Base-by-base conservation (phyloP, 2,797 vertebrate species). In the Poecilia picta region DNA sequence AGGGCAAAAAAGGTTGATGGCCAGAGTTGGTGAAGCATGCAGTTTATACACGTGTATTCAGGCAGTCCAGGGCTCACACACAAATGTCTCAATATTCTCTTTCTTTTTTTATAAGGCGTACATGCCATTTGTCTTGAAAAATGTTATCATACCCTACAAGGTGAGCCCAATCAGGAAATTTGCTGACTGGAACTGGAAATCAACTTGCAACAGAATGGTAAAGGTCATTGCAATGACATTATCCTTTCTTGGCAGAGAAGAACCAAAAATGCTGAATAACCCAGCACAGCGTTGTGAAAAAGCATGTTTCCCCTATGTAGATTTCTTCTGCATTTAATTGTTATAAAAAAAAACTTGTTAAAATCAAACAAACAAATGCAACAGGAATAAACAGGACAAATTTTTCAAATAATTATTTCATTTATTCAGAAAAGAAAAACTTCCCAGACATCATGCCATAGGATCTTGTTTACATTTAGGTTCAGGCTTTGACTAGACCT, bases 201-300 rank as follows among this genome's bases (percentile, higher is more conserved):
- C 78, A 31, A 85, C 83, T 75, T 31, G 83, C 78, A 41, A 87
- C 85, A 83, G 72, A 88, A 89, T 77, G 45, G 83, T 90, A 94
- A 95, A 96, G 94, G 95, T 95, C 94, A 92, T 92, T 90, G 88
- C 93, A 95, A 95, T 95, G 93, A 95, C 94, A 94, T 93, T 93
- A 86, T 74, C 93, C 84, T 94, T 92, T 93, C n/a, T 87, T 88
- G 78, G 78, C 43, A 75, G 84, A 85, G 79, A 73, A 83, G 86
- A 85, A 81, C n/a, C 78, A 83, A 49, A 95, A 94, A 93, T 91
- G 89, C 90, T 90, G 91, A 87, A 87, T 88, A 74, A 51, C 83
- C 90, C 80, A 90, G 80, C 82, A 75, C 66, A 83, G 53, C 82
- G 85, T 87, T 90, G 13, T 71, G 25, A 68, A 43, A 41, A 45